phyloP scores from a whole-genome alignment of 2,888 invertebrate genomes.

The Oligia fasciuncula region DNA sequence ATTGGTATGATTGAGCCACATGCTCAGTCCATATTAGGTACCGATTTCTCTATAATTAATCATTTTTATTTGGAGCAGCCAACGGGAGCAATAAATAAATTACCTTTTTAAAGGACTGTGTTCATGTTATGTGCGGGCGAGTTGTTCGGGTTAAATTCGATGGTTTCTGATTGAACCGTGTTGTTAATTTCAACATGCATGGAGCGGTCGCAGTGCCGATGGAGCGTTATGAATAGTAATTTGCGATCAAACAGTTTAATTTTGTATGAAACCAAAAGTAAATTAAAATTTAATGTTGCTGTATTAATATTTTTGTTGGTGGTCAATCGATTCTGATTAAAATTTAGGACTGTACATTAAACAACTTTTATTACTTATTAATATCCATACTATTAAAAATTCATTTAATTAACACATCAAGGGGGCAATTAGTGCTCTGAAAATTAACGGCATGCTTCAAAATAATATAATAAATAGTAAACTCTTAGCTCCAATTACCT shows the following conservation, averaged over 20 bases:
- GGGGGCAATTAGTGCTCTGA: accelerated
- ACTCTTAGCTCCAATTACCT: too few species aligned
- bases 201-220: conserved; percentile 5
- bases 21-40: conserved; percentile 11
- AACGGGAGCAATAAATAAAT: conserved; percentile 27
- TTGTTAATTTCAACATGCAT: conserved; percentile 36
- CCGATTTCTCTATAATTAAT: conserved; percentile 40
- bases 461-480: not conserved
- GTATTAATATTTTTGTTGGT: conserved; percentile 2
- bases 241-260: conserved; percentile 26
- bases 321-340: not conserved
- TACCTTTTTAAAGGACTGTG: conserved; percentile 18
- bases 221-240: conserved; percentile 48
- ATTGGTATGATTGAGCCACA: conserved; percentile 52
- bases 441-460: not conserved
- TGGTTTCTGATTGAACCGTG: conserved; percentile 36
- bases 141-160: conserved; percentile 22
- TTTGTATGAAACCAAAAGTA: conserved; percentile 13
- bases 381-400: not conserved
- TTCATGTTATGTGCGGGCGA: conserved; percentile 14
- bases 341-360: not conserved
- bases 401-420: not conserved
- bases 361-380: not conserved
- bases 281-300: conserved; percentile 15
- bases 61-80: conserved; percentile 38